Percentiles rank a stretch among this genome's conserved stretches.
These are phyloP conservation scores for Carapus acus DNA, from an alignment of 2,797 vertebrate species.

Conservation along the genomic window DNA sequence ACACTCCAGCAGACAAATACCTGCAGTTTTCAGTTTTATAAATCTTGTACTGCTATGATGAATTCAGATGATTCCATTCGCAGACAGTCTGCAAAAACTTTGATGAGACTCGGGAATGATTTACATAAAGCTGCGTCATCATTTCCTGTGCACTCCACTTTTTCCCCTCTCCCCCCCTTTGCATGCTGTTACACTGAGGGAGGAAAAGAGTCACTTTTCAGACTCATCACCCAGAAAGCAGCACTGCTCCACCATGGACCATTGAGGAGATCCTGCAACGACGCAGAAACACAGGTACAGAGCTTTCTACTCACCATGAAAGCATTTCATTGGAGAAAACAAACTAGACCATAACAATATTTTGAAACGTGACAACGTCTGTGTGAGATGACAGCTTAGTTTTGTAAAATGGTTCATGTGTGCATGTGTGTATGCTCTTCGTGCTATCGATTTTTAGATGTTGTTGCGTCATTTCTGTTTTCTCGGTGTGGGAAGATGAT, in stretches of 20 bases:
- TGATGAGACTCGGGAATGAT: conserved; percentile 36
- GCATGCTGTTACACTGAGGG: conserved; percentile 49
- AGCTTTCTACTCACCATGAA: conserved; percentile 4
- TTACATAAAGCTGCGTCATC: conserved; percentile 72
- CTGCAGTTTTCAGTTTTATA: no score
- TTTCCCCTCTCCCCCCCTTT: conserved; percentile 21
- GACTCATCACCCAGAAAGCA: conserved; percentile 40
- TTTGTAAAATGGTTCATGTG: not conserved
- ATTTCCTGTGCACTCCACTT: conserved; percentile 76
- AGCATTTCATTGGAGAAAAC: not conserved
- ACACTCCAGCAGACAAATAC: no score
- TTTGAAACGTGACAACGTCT: conserved; percentile 16
- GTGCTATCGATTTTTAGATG: not conserved
- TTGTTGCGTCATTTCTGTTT: not conserved
- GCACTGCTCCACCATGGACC: conserved; percentile 61
- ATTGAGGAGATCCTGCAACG: conserved; percentile 40
- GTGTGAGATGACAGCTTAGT: conserved; percentile 10
- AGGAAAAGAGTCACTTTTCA: conserved; percentile 48
- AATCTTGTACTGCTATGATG: not conserved
- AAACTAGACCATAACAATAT: conserved; percentile 7
- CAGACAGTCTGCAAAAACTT: not conserved
- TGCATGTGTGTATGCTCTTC: fast-evolving
- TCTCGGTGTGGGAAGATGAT: conserved; percentile 7
- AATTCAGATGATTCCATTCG: not conserved
- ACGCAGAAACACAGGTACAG: conserved; percentile 45